Evolutionary conservation across 1,140 invertebrate genomes (phyloP).

Genomic region (Hyles vespertilio): DNA sequence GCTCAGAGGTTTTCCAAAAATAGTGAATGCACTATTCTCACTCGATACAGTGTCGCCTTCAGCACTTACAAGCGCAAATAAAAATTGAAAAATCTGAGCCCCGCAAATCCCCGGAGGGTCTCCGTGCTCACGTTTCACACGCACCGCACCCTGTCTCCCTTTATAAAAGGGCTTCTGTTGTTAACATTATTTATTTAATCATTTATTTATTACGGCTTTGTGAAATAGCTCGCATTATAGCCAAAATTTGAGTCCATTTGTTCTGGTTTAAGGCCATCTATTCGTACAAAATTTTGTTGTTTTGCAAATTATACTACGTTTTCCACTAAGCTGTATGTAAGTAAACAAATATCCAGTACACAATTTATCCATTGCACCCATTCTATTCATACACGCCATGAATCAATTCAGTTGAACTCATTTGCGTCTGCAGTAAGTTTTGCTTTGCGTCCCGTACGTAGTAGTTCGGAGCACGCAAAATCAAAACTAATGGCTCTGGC

Average conservation of each 20-base stretch:
- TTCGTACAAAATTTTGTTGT: neutral
- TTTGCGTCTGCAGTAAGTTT: constrained; percentile 57
- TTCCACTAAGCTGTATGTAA: too few relatives aligned
- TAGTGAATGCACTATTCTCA: constrained; percentile 17
- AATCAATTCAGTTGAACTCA: constrained; percentile 39
- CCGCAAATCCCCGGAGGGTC: constrained; percentile 55
- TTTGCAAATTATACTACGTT: too few relatives aligned
- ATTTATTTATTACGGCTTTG: constrained; percentile 18
- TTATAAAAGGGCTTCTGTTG: constrained; percentile 23
- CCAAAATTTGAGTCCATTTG: neutral
- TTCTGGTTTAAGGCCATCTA: neutral
- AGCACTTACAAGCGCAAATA: constrained; percentile 68
- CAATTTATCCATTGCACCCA: neutral
- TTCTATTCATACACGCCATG: constrained; percentile 4
- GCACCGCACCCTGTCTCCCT: constrained; percentile 31
- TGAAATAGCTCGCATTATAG: constrained; percentile 2
- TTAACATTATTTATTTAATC: constrained; percentile 39
- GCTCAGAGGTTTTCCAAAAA: constrained; percentile 3
- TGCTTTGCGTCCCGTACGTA: constrained; percentile 39
- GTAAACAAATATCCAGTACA: too few relatives aligned
- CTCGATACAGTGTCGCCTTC: constrained; percentile 24
- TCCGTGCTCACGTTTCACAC: constrained; percentile 50
- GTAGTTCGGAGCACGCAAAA: constrained; percentile 40
- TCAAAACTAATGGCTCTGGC: constrained; percentile 46
- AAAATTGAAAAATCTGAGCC: constrained; percentile 67